Base-by-base conservation (phyloP, 2,113 vertebrate genomes). In the Heteronetta atricapilla region DNA sequence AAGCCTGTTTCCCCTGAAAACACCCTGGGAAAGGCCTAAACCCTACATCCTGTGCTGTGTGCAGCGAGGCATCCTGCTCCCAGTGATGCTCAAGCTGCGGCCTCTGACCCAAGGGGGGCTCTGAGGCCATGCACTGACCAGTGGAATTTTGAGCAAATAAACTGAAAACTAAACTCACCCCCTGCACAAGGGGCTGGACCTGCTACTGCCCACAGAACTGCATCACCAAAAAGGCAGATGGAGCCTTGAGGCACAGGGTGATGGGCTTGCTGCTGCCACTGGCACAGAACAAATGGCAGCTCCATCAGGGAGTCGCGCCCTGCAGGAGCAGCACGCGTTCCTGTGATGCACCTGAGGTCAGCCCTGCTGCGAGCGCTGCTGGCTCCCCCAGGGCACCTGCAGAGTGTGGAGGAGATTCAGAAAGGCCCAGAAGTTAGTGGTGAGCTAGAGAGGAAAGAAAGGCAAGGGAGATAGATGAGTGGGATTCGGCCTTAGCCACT, bases 311-410 rank as follows among this genome's bases (percentile, higher is more conserved):
- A 17, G 76, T 44, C n/a, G 9, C 36, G 17, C n/a, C 25, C 14
- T 2, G 10, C 10, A 6, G 4, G 2, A 0, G 2, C 48, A 7
- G 8, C 1, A 4, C 3, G 22, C 17, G 21, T 58, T 44, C 80
- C 58, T 19, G 46, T 38, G 18, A 12, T 3, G 2, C 1, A 28
- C 34, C 1, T 23, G 64, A 82, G 40, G 6, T 3, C 60, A 3
- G 3, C 59, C 19, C 25, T 1, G 1, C 8, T 2, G 0, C 1
- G 0, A 36, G 38, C 0, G 1, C 50, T 66, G 28, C 73, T 2
- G 5, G 74, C 34, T 34, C 29, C 77, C 0, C 77, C 0, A 0
- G 14, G 50, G 19, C 31, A 59, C 0, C 0, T 1, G 42, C 42
- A 18, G 22, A 31, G 50, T 2, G 1, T 1, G 34, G 38, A 22